A percentile compares a stretch with the other conserved stretches of the same genome.
phyloP scores from a whole-genome alignment of 2,113 vertebrate species.

The Lamprotornis superbus region DNA sequence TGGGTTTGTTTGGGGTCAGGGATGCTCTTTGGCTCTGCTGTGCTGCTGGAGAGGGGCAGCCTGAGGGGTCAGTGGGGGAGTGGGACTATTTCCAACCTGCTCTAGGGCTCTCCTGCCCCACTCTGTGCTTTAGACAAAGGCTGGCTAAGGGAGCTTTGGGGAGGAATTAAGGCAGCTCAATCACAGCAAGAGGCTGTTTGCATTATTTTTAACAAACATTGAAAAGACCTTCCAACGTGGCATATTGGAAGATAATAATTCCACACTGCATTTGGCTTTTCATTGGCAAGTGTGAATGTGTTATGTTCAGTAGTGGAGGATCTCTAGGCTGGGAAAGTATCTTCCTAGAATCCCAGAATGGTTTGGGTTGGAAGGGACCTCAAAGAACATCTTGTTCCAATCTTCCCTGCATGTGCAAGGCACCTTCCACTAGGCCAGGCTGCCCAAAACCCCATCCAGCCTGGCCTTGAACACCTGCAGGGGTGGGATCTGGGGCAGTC shows the following conservation, averaged over 20 bases:
- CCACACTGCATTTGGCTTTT: neutral
- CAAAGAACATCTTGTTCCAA: neutral
- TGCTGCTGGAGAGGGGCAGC: neutral
- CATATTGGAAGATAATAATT: neutral
- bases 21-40: neutral
- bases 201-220: neutral
- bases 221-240: rapidly evolving
- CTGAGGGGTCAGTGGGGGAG: neutral
- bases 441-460: neutral
- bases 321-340: neutral
- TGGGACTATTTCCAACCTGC: neutral
- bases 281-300: neutral
- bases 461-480: neutral
- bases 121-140: neutral
- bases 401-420: neutral
- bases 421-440: neutral
- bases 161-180: neutral
- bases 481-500: neutral
- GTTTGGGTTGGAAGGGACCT: neutral
- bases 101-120: neutral
- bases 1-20: neutral
- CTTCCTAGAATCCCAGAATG: neutral
- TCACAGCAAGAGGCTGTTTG: neutral
- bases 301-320: neutral
- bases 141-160: neutral